A percentile compares a stretch with the other conserved stretches of the same genome.
phyloP scores from a whole-genome alignment of 2,113 vertebrate genomes.

The Trematomus loennbergii region DNA sequence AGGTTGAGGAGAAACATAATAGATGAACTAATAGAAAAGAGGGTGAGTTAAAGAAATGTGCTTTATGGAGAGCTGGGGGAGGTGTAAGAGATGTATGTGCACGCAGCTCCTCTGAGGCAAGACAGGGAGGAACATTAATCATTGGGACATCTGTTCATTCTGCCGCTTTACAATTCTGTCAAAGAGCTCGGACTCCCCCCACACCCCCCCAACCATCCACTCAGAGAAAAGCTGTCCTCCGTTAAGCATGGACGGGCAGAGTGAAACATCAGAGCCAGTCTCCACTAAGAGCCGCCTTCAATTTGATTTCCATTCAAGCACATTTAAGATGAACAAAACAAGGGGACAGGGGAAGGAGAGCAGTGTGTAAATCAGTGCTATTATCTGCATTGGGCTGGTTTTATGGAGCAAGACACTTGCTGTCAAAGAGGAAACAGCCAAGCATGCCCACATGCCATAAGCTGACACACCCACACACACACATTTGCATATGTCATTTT shows the following conservation, averaged over 20 bases:
- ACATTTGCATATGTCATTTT: constrained; percentile 16
- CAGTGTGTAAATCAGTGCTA: constrained; percentile 21
- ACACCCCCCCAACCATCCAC: constrained; percentile 26
- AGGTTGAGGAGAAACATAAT: constrained; percentile 14
- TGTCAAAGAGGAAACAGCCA: constrained; percentile 5
- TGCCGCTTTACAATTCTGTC: constrained; percentile 82
- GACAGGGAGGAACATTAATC: constrained; percentile 82
- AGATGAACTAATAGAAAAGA: constrained; percentile 17
- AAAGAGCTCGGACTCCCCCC: constrained; percentile 64
- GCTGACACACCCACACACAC: background rate
- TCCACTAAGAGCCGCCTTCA: constrained; percentile 53
- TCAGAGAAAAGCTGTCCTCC: constrained; percentile 61
- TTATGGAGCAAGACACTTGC: background rate
- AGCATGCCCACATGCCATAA: background rate
- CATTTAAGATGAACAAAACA: constrained; percentile 60
- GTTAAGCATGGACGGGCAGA: constrained; percentile 66
- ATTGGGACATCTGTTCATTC: constrained; percentile 85
- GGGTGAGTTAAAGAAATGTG: constrained; percentile 53
- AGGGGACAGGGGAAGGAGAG: background rate
- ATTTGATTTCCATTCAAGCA: constrained; percentile 57
- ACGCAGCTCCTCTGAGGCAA: constrained; percentile 72
- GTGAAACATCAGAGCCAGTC: constrained; percentile 69
- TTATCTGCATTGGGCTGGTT: constrained; percentile 9
- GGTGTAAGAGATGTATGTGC: constrained; percentile 70
- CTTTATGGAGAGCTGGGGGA: constrained; percentile 47